Evolutionary conservation across 1,140 invertebrate species (phyloP), one percentile per base, ranked within the genome.

Genomic region (Drosophila lowei): DNA sequence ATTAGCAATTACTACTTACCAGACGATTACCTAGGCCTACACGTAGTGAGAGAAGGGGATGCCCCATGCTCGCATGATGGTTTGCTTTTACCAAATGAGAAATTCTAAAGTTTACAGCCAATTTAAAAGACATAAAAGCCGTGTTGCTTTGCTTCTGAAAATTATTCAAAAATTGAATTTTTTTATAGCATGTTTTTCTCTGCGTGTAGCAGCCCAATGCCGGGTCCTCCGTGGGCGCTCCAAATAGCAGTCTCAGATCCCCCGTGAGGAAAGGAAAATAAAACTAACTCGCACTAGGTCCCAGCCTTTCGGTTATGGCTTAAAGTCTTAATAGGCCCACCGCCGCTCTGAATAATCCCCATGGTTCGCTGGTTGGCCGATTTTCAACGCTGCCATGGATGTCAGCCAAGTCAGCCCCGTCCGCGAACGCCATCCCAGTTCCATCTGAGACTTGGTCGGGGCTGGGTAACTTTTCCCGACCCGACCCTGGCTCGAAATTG

Each of bases 1-100:
- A 86, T 86, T 88, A 75, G 55, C 75, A 86, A 88, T 81, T 86
- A 86, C 65, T 52, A 55, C 15, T 62, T 60, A 58, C 11, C 59
- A 63, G 62, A 54, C 60, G 77, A 79, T 85, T 85, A 75, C 62
- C 59, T 65, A 61, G 72, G 56, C 60, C 18, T 60, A 49, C 61
- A 72, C 48, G 57, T 9, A 43, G 58, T 34, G 18, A 54, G 49
- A 28, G 49, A 50, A 4, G 7, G 44, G 67, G 47, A 25, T 28
- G 49, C 42, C 5, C 4, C 23, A 25, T 25, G 3, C 23, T 25
- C 23, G 23, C 0, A 25, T 34, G 6, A 25, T 21, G 25, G 38
- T 18, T 8, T n/a, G 7, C 13, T 4, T 6, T 30, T 30, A 3
- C 30, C 30, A 30, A 3, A 30, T 30, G 8, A 9, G 30, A 30